Evolutionary conservation across 2,113 vertebrate genomes (phyloP).

Genomic region (Typhlomys cinereus): DNA sequence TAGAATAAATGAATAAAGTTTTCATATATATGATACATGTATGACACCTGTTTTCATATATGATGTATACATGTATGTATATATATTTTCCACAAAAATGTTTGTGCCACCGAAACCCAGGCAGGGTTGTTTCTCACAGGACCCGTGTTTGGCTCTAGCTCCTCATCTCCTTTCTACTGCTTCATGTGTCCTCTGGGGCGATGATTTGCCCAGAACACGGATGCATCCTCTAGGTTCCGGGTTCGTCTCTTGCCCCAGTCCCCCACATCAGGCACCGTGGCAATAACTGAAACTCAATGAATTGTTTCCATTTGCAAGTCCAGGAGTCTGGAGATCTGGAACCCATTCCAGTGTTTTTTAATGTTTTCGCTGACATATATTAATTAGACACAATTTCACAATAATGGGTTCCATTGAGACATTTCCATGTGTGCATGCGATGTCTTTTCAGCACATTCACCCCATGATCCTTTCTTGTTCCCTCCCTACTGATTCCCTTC

Average conservation of each 20-base stretch:
- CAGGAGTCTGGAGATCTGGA: slow-evolving; percentile 6
- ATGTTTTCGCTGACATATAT: neutral
- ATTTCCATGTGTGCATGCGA: neutral
- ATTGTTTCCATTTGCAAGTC: neutral
- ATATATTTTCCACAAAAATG: neutral
- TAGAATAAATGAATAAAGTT: no score
- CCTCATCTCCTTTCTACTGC: neutral
- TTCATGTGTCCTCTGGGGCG: neutral
- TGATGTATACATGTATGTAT: no score
- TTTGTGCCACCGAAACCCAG: neutral
- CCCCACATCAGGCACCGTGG: neutral
- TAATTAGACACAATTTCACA: neutral
- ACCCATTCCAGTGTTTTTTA: neutral
- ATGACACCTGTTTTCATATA: no score
- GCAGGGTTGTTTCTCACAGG: neutral
- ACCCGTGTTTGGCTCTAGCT: neutral
- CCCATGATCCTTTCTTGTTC: neutral
- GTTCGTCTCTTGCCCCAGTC: neutral
- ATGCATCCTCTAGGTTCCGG: neutral
- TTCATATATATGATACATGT: no score
- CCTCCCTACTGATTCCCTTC: neutral
- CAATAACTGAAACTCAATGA: neutral
- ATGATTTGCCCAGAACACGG: neutral
- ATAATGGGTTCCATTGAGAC: neutral
- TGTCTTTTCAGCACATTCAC: neutral